Evolutionary conservation across 1,140 invertebrate species (phyloP), one percentile per base, ranked within the genome.

Genomic region (Acarapis woodi): DNA sequence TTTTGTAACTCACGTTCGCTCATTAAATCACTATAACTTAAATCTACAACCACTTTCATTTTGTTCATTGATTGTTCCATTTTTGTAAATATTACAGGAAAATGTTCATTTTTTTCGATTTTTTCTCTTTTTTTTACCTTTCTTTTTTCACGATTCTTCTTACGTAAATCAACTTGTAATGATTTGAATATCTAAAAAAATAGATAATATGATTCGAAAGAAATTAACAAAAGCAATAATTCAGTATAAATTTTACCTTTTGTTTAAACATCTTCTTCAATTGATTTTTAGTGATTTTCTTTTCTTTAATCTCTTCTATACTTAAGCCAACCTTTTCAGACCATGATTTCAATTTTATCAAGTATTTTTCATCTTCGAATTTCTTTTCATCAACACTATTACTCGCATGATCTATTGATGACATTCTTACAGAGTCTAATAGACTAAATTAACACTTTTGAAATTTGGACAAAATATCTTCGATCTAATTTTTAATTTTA

Each of bases 1-100:
- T 88, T 88, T 33, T 64, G 67, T 40, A 87, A 64, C 55, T 87
- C 78, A 18, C 19, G 33, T 9, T 44, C 43, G 15, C 24, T 39
- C 43, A 44, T 44, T n/a, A 20, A 35, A 2, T 35, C 1, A 12
- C 33, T 32, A 22, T 37, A 44, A 37, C 42, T 34, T 6, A 37
- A 36, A 37, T 44, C 43, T 9, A 44, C 39, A 14, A 29, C 41
- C 23, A 44, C n/a, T 3, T 18, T 24, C 0, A 39, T 21, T 31
- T 44, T 43, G 33, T 43, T 45, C 8, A 22, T 16, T 10, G 43
- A 44, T 9, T 37, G 19, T 4, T n/a, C 15, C 32, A 40, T 44
- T 3, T 15, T 9, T 2, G 24, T 24, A 22, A 26, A 16, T 35
- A 3, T 12, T 21, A 4, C 3, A 35, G 2, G 2, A 9, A 6